Conservation (phyloP, 2,888 invertebrate species). For the Perithous albicinctus region DNA sequence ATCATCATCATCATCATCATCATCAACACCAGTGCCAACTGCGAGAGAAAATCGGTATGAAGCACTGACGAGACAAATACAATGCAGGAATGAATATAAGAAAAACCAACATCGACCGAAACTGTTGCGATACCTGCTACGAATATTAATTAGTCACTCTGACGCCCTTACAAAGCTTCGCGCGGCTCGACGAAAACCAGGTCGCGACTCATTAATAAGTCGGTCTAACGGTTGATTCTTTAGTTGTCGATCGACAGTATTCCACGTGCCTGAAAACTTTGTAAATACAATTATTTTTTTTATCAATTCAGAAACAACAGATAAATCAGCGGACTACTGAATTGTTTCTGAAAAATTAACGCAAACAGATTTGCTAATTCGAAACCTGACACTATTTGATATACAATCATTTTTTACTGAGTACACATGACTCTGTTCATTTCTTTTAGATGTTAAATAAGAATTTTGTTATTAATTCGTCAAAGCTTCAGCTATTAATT, state of each 20-base stretch:
- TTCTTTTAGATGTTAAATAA: background rate
- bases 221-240: constrained; percentile 13
- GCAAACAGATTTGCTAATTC: too few species aligned
- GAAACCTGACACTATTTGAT: too few species aligned
- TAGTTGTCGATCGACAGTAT: background rate
- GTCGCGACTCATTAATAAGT: constrained; percentile 39
- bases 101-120: constrained; percentile 32
- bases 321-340: too few species aligned
- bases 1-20: background rate
- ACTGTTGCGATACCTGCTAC: constrained; percentile 18
- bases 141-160: constrained; percentile 58
- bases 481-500: background rate
- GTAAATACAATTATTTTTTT: background rate
- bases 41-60: constrained; percentile 10
- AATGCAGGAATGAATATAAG: constrained; percentile 8
- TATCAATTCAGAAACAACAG: too few species aligned
- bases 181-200: constrained; percentile 23
- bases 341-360: too few species aligned
- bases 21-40: background rate
- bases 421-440: too few species aligned
- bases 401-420: too few species aligned
- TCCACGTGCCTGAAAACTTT: background rate
- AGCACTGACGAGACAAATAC: background rate
- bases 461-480: background rate
- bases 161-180: background rate